Conservation (phyloP, 1,140 invertebrate species). For the Scylla paramamosain region DNA sequence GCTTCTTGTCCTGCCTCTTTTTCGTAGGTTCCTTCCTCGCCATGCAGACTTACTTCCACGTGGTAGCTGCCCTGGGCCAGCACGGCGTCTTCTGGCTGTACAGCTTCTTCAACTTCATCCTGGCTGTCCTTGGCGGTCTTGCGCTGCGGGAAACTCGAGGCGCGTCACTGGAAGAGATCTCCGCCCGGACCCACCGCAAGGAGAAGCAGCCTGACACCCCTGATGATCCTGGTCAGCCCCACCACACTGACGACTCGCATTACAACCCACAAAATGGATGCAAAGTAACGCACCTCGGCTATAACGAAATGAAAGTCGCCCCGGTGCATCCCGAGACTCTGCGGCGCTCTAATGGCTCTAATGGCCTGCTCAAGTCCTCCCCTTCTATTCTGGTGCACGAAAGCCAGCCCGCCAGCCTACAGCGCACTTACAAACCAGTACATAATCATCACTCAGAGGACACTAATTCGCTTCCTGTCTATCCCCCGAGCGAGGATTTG, state of each 20-base stretch:
- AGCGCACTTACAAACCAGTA: not conserved
- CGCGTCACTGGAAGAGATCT: constrained; percentile 41
- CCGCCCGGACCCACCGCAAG: not conserved
- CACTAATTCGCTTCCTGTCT: not conserved
- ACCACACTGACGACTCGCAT: not conserved
- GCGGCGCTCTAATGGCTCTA: not conserved
- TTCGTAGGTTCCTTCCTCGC: constrained; percentile 36
- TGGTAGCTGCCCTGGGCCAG: constrained; percentile 6
- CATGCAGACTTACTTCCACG: constrained; percentile 35
- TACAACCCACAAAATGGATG: not conserved
- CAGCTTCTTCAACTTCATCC: constrained; percentile 29
- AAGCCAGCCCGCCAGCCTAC: not conserved
- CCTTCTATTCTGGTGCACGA: not conserved
- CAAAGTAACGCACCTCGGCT: not conserved
- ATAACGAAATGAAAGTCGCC: not conserved
- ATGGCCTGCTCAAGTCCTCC: not conserved
- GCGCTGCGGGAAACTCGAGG: constrained; percentile 41
- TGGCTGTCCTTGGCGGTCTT: constrained; percentile 36
- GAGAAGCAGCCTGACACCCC: not conserved
- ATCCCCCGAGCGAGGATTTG: not conserved
- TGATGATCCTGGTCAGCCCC: not conserved
- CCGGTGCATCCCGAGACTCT: not conserved
- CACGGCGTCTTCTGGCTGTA: constrained; percentile 61
- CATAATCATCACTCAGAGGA: not conserved
- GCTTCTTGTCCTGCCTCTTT: constrained; percentile 34